Conservation (phyloP, 2,113 vertebrate genomes). For the Hipposideros armiger region DNA sequence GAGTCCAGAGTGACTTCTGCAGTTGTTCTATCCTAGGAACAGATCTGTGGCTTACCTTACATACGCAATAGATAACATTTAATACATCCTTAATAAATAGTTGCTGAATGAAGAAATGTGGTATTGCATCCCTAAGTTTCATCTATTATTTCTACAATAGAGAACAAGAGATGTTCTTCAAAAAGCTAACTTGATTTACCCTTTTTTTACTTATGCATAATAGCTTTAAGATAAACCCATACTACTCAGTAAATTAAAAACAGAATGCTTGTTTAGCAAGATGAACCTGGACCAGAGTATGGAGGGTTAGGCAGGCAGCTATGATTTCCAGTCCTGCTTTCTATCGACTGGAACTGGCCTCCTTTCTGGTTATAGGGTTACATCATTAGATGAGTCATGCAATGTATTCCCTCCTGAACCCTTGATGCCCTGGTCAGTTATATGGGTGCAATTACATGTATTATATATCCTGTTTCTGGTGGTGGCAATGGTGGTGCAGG, state of each 20-base stretch:
- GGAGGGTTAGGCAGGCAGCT: not conserved
- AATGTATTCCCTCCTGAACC: not conserved
- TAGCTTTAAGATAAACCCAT: not conserved
- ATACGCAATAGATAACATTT: not conserved
- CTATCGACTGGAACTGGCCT: not conserved
- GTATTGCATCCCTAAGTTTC: not conserved
- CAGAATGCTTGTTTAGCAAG: slow-evolving; percentile 9
- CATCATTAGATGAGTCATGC: slow-evolving; percentile 20
- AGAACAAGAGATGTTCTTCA: not conserved
- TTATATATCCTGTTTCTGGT: not conserved
- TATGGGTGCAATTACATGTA: not conserved
- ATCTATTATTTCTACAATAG: slow-evolving; percentile 2
- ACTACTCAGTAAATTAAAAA: not conserved
- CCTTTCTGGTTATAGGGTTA: not conserved
- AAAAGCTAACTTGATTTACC: not conserved
- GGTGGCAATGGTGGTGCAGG: no score
- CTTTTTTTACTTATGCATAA: not conserved
- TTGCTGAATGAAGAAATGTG: not conserved
- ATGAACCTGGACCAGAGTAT: not conserved
- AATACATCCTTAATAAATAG: not conserved
- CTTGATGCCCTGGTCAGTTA: not conserved
- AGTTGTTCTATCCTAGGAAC: not conserved
- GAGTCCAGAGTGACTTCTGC: not conserved
- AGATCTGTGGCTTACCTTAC: not conserved
- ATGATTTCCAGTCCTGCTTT: not conserved